These are phyloP conservation scores for Vulpes ferrilata DNA, from an alignment of 2,113 vertebrate genomes.

Conservation along the genomic window DNA sequence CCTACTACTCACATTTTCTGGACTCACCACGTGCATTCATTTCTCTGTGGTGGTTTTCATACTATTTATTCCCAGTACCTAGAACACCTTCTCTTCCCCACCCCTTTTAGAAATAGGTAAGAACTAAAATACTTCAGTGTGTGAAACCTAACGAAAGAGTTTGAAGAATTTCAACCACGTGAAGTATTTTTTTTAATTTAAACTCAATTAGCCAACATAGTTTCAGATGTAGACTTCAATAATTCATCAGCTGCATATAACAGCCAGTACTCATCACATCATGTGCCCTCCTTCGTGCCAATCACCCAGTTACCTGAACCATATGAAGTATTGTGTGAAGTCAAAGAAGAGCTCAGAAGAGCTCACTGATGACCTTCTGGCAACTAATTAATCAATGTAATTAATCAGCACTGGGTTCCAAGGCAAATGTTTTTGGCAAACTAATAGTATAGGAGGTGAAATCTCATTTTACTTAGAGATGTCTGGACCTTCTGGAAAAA, in stretches of 20 bases:
- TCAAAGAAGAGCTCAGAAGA: conserved; percentile 31
- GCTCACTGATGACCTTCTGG: conserved; percentile 19
- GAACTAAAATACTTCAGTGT: neutral
- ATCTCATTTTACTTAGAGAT: conserved; percentile 54
- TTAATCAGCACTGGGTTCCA: conserved; percentile 45
- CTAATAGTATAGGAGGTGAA: neutral
- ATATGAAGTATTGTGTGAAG: conserved; percentile 20
- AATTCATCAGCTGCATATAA: too few species aligned
- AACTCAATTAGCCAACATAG: too few species aligned
- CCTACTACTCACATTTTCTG: conserved; percentile 16
- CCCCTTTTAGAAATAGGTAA: neutral
- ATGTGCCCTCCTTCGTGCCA: too few species aligned
- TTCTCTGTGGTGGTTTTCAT: conserved; percentile 50
- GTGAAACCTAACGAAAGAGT: conserved; percentile 37
- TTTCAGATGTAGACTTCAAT: too few species aligned
- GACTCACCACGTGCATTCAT: neutral
- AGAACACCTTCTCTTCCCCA: neutral
- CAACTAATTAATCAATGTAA: conserved; percentile 38
- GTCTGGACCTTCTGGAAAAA: conserved; percentile 32
- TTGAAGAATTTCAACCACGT: neutral
- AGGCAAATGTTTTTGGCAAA: conserved; percentile 61
- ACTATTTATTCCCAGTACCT: conserved; percentile 29
- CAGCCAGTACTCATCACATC: too few species aligned
- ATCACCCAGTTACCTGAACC: too few species aligned
- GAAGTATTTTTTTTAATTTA: too few species aligned